phyloP scores from a whole-genome alignment of 2,113 vertebrate species.

The Misgurnus mizolepis region DNA sequence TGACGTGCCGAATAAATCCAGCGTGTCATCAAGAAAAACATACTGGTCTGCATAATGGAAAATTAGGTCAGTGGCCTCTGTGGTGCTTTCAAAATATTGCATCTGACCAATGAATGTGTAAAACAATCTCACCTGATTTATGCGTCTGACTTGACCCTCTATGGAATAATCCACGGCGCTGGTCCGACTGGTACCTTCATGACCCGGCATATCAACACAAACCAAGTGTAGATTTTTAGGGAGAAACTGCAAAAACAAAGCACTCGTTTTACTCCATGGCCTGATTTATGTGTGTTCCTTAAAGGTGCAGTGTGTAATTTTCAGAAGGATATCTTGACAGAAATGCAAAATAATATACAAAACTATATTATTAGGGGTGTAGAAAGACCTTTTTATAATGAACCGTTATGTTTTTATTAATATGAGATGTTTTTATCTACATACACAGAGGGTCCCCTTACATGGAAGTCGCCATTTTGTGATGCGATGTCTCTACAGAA shows the following conservation, averaged over 20 bases:
- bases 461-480: too few species aligned
- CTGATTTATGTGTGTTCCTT: too few species aligned
- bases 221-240: slow-evolving; percentile 86
- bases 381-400: too few species aligned
- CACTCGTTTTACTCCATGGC: too few species aligned
- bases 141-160: slow-evolving; percentile 84
- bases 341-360: too few species aligned
- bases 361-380: too few species aligned
- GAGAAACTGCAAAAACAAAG: slow-evolving; percentile 74
- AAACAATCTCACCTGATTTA: slow-evolving; percentile 84
- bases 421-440: too few species aligned
- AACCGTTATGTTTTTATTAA: too few species aligned
- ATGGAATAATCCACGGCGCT: slow-evolving; percentile 86
- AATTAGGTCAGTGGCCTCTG: slow-evolving; percentile 12
- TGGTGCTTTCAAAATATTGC: not conserved
- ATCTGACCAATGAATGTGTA: not conserved
- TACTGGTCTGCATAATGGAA: not conserved
- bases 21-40: slow-evolving; percentile 9
- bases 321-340: too few species aligned
- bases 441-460: too few species aligned
- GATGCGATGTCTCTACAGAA: too few species aligned
- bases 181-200: slow-evolving; percentile 87
- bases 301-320: too few species aligned
- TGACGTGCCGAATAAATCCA: not conserved
- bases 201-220: slow-evolving; percentile 95